Conservation (phyloP, 2,113 vertebrate species). For the Bos javanicus region DNA sequence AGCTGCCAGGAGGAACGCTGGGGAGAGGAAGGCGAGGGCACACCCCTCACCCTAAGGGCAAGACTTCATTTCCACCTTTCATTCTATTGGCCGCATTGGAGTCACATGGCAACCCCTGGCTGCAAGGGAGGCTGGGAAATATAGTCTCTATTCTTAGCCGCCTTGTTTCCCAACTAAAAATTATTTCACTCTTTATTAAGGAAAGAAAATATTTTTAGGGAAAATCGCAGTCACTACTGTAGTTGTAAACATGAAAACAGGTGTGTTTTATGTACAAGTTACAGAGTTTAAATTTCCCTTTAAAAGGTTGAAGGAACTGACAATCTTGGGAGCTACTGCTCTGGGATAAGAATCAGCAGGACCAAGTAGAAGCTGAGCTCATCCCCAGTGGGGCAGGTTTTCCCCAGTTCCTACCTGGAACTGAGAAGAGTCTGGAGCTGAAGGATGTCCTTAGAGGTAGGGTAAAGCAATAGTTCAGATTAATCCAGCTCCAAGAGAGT, state of each 20-base stretch:
- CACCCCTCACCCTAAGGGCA: not conserved
- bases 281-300: not conserved
- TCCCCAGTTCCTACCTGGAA: not conserved
- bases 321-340: not conserved
- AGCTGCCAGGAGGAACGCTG: not conserved
- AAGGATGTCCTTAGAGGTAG: not conserved
- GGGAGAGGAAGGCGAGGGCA: not conserved
- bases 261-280: not conserved
- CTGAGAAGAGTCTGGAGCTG: not conserved
- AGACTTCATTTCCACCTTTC: not conserved
- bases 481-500: not conserved
- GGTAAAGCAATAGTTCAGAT: not conserved
- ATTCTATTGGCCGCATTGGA: not conserved
- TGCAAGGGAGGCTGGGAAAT: not conserved
- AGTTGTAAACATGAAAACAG: not conserved
- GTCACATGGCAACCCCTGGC: not conserved
- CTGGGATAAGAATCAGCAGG: not conserved
- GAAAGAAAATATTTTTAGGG: not conserved
- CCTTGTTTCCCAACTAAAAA: not conserved
- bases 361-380: not conserved
- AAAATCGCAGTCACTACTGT: not conserved
- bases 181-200: not conserved
- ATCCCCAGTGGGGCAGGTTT: not conserved
- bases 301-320: not conserved
- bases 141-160: not conserved